Conservation (phyloP, 2,113 vertebrate species). For the Tachycineta bicolor region DNA sequence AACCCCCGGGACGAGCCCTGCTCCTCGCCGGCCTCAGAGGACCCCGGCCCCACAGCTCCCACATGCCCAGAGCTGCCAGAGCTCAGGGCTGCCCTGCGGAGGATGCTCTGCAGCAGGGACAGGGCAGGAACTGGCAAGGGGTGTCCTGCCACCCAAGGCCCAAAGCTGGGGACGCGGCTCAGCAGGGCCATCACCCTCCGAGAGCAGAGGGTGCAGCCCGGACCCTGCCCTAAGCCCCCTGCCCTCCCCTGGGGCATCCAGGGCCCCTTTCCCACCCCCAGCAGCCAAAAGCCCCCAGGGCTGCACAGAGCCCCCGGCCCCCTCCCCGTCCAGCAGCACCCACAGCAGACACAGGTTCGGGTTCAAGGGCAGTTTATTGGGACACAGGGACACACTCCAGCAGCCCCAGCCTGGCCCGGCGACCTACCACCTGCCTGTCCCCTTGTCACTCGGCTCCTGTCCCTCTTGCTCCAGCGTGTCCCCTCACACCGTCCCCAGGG, state of each 20-base stretch:
- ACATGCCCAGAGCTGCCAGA: neutral
- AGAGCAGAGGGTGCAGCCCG: neutral
- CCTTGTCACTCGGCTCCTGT: neutral
- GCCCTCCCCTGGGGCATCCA: neutral
- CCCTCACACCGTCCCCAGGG: neutral
- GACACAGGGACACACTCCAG: neutral
- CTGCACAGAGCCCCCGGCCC: neutral
- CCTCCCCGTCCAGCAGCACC: neutral
- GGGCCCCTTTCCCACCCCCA: neutral
- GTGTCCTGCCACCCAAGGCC: neutral
- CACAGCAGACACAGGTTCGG: neutral
- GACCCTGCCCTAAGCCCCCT: neutral
- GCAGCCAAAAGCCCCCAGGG: neutral
- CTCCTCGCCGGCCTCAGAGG: neutral
- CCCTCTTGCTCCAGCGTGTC: neutral
- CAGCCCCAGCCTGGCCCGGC: neutral
- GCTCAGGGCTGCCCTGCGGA: neutral
- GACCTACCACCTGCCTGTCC: neutral
- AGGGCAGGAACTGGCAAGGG: neutral
- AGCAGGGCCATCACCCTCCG: rapidly evolving
- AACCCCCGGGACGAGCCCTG: neutral
- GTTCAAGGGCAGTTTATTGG: conserved; percentile 20
- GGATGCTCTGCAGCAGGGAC: neutral
- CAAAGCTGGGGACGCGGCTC: rapidly evolving
- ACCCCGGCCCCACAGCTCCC: neutral